phyloP scores from a whole-genome alignment of 2,888 invertebrate species.

The Uropetala carovei region DNA sequence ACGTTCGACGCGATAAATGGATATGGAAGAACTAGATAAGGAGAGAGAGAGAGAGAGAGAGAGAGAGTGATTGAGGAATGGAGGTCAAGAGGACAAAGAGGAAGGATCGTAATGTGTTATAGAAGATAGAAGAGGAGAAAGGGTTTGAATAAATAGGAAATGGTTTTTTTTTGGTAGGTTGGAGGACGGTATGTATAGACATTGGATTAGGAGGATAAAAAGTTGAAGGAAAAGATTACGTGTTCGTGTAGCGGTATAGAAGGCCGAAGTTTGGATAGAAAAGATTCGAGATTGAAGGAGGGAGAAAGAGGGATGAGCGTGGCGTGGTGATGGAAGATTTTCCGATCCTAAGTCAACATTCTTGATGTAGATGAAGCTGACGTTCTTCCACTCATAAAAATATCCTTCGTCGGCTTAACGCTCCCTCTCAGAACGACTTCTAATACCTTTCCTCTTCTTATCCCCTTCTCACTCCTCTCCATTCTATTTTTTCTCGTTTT shows the following conservation, averaged over 20 bases:
- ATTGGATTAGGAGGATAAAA: too few species aligned
- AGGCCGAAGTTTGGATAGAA: background rate
- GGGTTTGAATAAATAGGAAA: background rate
- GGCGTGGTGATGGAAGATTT: background rate
- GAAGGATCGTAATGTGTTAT: background rate
- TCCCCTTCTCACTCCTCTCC: background rate
- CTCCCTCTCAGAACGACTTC: background rate
- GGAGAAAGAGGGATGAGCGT: background rate
- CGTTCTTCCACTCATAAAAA: conserved; percentile 3
- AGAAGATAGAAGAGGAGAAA: background rate
- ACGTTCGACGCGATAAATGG: too few species aligned
- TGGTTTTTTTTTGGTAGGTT: background rate
- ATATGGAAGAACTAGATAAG: too few species aligned
- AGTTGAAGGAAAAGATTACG: too few species aligned
- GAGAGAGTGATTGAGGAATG: too few species aligned
- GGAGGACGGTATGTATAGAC: too few species aligned
- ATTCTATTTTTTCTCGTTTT: background rate
- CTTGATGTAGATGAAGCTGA: background rate
- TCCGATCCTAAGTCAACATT: background rate
- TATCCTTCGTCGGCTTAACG: background rate
- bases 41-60: too few species aligned
- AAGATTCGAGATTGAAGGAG: background rate
- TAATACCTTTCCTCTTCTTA: background rate
- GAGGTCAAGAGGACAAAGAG: background rate
- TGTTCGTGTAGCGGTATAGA: too few species aligned